Evolutionary conservation across 2,797 vertebrate genomes (phyloP), one percentile per base, ranked within the genome.

Genomic region (Anas bernieri): DNA sequence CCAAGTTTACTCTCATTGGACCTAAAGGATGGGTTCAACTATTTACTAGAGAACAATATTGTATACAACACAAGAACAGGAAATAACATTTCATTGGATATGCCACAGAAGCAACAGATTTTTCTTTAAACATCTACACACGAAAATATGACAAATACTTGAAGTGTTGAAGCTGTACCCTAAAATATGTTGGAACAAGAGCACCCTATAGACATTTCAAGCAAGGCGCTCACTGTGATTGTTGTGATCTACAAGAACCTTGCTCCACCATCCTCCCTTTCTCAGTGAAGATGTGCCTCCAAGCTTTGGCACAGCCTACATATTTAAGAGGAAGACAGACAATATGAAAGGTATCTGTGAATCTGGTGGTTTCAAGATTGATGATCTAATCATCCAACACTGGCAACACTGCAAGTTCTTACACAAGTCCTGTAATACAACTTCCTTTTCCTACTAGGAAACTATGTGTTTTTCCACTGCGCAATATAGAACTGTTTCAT

Each of bases 181-280:
- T 63, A 54, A 22, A 63, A 39, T 15, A 43, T 48, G 12, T 20
- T 20, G n/a, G 20, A 59, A n/a, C 13, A 70, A 28, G 28, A 66
- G 17, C 12, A 21, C 6, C 11, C 21, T n/a, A 14, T 1, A 33
- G n/a, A 84, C 9, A 12, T 26, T 35, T 66, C 46, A n/a, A 30
- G 33, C 15, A 8, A 21, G 8, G 22, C 43, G 52, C 18, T 23
- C 17, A 3, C 46, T 43, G 33, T 16, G 35, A 17, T 14, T 8
- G 6, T 4, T 6, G 11, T 3, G 31, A 26, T 56, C 9, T 12
- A 5, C 6, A 6, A 50, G n/a, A 50, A 2, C 23, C 21, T 35
- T 0, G 4, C 35, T 39, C 48, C 30, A 28, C 61, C 59, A 39
- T 26, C 31, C 33, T 66, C 64, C 17, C 20, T 41, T 58, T 14